Evolutionary conservation across 2,888 invertebrate species (phyloP), one percentile per base, ranked within the genome.

Genomic region (Anoplius nigerrimus): DNA sequence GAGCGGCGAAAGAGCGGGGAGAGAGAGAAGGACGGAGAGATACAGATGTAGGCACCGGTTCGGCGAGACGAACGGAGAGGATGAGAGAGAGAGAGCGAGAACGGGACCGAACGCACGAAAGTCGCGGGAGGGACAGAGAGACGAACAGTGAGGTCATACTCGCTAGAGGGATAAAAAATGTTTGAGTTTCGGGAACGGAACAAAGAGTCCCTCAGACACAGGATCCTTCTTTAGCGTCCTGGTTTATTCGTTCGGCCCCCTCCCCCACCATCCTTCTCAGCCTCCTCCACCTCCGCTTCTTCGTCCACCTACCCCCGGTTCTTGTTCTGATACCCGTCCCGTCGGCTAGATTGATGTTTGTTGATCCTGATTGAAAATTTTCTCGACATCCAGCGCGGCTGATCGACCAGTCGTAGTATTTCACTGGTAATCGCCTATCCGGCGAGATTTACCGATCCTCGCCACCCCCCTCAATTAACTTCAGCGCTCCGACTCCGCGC

Each of bases 111-210:
- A 67, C 65, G 62, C 22, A 27, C 59, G 60, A 66, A 6, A 59
- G 66, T 42, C 21, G 57, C 73, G 74, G 72, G 76, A 81, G 80
- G 74, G 80, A 82, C 79, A 79, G 79, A 46, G 54, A 48, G 70
- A 56, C 45, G 59, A 71, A 69, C 61, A 42, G 52, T 59, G 60
- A 72, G 69, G 66, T 71, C 75, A 62, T 71, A 71, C 64, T 55
- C 48, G 58, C 20, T 27, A 62, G 51, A 60, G 69, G 68, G 72
- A 74, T 77, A 81, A 82, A 82, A 81, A 82, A 78, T 79, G 77
- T 82, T 84, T 79, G 77, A 75, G 72, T 78, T 78, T 75, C 72
- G 78, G 77, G 79, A 74, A 79, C 76, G 77, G 79, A 80, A 83
- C 80, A 81, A 83, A 84, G 82, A 76, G 70, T 71, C 72, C 66